Percentiles rank a stretch among this genome's conserved stretches.
These are phyloP conservation scores for Kryphioiulus occultus DNA, from an alignment of 2,888 invertebrate genomes.

Conservation along the genomic window DNA sequence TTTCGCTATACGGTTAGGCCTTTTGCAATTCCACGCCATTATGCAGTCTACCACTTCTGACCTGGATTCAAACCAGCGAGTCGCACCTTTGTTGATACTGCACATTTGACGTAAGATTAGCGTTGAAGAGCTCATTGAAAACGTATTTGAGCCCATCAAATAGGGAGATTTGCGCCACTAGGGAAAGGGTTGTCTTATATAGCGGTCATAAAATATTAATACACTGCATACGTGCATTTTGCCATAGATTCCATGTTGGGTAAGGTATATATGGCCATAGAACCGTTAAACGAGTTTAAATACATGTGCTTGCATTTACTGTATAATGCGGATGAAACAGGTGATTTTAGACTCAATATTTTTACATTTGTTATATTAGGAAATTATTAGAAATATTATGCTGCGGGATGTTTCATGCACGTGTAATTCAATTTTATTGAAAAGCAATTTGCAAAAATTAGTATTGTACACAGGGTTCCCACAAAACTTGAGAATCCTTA, in stretches of 20 bases:
- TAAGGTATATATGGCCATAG: neutral
- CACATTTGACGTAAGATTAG: neutral
- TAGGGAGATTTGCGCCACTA: neutral
- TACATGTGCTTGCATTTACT: too few relatives aligned
- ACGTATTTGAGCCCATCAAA: neutral
- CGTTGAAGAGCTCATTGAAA: neutral
- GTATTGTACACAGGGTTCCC: too few relatives aligned
- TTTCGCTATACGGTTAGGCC: neutral
- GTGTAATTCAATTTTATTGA: too few relatives aligned
- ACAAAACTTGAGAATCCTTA: too few relatives aligned
- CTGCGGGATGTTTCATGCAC: too few relatives aligned
- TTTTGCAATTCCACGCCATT: neutral
- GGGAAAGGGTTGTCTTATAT: neutral
- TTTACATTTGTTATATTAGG: too few relatives aligned
- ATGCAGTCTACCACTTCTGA: neutral
- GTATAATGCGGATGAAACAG: too few relatives aligned
- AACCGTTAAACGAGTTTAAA: too few relatives aligned
- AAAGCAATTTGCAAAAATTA: too few relatives aligned
- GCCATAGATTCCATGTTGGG: neutral
- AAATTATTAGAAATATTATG: too few relatives aligned
- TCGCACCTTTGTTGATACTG: constrained; percentile 1
- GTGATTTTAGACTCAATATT: too few relatives aligned
- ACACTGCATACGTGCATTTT: neutral
- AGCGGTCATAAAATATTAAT: neutral
- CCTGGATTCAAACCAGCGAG: neutral